Percentiles rank a stretch among this genome's conserved stretches.
Conservation (phyloP, 1,140 invertebrate genomes). For the Sitodiplosis mosellana region DNA sequence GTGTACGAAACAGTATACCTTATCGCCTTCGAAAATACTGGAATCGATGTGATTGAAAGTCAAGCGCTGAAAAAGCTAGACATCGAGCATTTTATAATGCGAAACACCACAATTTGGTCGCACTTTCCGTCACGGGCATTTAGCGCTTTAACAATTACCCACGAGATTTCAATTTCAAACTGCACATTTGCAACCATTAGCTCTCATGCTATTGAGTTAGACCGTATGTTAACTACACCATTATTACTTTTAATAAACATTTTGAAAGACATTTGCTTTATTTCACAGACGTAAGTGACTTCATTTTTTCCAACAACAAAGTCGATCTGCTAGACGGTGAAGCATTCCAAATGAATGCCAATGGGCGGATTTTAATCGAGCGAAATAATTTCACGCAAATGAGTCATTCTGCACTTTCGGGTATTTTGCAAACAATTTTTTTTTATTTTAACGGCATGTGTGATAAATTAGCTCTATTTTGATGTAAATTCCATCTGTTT, state of each 20-base stretch:
- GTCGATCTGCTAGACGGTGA: conserved; percentile 16
- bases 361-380: conserved; percentile 13
- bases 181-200: conserved; percentile 32
- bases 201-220: conserved; percentile 29
- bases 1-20: conserved; percentile 31
- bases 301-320: conserved; percentile 16
- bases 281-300: conserved; percentile 15
- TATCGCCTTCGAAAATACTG: conserved; percentile 32
- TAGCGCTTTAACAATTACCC: conserved; percentile 47
- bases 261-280: neutral
- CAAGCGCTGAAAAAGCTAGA: conserved; percentile 58
- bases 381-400: conserved; percentile 17
- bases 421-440: too few relatives aligned
- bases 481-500: too few relatives aligned
- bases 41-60: neutral
- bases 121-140: conserved; percentile 46
- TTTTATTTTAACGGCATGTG: too few relatives aligned
- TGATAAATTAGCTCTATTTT: too few relatives aligned
- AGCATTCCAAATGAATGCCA: conserved; percentile 17
- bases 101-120: conserved; percentile 27
- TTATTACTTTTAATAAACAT: neutral
- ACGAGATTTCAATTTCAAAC: conserved; percentile 42
- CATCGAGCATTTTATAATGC: conserved; percentile 38
- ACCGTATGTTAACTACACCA: neutral
- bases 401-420: conserved; percentile 10